phyloP scores from a whole-genome alignment of 2,888 invertebrate species.

The Conchocele bisecta region DNA sequence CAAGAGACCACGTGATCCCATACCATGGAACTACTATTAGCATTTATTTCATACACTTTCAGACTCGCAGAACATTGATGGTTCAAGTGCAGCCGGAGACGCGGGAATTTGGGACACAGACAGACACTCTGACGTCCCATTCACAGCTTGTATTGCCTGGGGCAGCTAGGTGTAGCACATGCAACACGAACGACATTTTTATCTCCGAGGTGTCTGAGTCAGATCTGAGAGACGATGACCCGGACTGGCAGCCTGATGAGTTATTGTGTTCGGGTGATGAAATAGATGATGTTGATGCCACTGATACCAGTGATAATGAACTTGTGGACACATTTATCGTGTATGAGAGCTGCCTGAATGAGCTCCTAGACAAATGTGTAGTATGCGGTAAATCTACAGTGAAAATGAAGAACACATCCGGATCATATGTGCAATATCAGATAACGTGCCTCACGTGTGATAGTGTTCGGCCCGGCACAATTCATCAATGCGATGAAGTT shows the following conservation, averaged over 20 bases:
- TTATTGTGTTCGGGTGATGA: neutral
- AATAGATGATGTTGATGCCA: neutral
- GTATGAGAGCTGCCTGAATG: slow-evolving; percentile 11
- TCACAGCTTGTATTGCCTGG: too few species aligned
- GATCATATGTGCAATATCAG: neutral
- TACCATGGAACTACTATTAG: too few species aligned
- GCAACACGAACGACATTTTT: too few species aligned
- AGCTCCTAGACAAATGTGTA: neutral
- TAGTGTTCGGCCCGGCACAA: neutral
- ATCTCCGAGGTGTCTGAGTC: too few species aligned
- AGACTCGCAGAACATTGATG: too few species aligned
- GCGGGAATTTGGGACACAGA: too few species aligned
- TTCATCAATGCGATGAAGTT: neutral
- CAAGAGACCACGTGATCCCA: too few species aligned
- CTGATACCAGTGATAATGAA: neutral
- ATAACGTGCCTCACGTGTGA: slow-evolving; percentile 1
- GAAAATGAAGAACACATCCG: neutral
- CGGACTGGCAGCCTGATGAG: slow-evolving; percentile 2
- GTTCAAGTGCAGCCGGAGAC: too few species aligned
- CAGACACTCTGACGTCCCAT: too few species aligned
- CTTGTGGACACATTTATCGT: slow-evolving; percentile 25
- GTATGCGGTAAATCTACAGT: neutral
- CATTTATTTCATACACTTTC: too few species aligned
- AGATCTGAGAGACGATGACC: too few species aligned
- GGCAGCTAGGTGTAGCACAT: too few species aligned